Conservation (phyloP, 2,113 vertebrate genomes). For the Rhynchomys soricoides region DNA sequence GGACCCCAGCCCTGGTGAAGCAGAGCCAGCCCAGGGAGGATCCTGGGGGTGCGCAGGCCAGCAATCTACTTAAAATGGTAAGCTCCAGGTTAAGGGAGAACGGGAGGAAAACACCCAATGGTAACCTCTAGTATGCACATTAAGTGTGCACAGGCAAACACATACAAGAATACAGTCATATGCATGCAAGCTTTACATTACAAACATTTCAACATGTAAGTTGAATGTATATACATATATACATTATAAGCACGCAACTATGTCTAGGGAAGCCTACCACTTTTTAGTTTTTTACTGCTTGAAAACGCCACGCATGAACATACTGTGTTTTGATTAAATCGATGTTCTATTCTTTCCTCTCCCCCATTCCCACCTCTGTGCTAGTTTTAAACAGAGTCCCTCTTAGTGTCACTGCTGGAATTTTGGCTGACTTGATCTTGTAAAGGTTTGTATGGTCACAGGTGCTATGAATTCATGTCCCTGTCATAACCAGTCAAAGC, state of each 20-base stretch:
- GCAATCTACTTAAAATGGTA: neutral
- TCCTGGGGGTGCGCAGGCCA: neutral
- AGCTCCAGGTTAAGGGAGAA: neutral
- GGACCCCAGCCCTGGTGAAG: neutral
- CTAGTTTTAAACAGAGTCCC: neutral
- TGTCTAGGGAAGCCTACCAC: neutral
- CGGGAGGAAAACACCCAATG: neutral
- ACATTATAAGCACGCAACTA: neutral
- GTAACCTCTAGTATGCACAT: neutral
- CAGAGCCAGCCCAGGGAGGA: neutral
- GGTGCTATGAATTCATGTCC: neutral
- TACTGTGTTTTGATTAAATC: neutral
- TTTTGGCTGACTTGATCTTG: neutral
- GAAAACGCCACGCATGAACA: neutral
- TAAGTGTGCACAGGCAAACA: neutral
- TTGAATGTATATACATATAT: neutral
- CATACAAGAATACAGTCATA: neutral
- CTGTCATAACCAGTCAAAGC: neutral
- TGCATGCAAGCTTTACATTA: neutral
- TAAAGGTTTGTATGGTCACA: neutral
- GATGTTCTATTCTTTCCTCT: neutral
- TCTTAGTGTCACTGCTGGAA: neutral
- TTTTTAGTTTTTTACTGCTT: neutral
- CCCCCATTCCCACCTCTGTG: neutral
- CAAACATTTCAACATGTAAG: neutral